Base-by-base conservation (phyloP, 2,888 invertebrate species). In the Galerucella calmariensis region DNA sequence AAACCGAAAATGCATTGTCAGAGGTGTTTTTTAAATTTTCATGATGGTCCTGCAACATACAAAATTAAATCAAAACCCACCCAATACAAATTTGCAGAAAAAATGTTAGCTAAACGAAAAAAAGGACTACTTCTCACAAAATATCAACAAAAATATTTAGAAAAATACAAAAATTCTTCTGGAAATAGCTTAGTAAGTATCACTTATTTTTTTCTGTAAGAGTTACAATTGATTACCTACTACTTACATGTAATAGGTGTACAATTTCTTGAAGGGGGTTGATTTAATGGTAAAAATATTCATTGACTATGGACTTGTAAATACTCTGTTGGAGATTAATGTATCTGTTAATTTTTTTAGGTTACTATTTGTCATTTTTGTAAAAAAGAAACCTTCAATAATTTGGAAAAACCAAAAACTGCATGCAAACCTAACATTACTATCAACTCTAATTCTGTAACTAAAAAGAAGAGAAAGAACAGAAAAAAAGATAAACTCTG, bases 21-120 rank as follows among this genome's bases (percentile, higher is more conserved):
- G n/a, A 74, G 74, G 68, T 79, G 79, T 56, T 66, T 77, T n/a
- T 58, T 78, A 27, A 73, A 72, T 67, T 73, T 75, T 41, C 58
- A 58, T 12, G 77, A 79, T 65, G 79, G 79, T 10, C 78, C 79
- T 66, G 77, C 79, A 11, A 76, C 14, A 46, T 75, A 77, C 44
- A 73, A 70, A 63, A 61, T 79, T 24, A 75, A 74, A 51, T 41
- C 76, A 35, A 68, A 68, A 58, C 53, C 59, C 16, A 79, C 72
- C 48, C 67, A 68, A 35, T 66, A 71, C 24, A 78, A 70, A 67
- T 78, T 79, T 74, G 77, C 74, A 58, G 75, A 68, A 58, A 78
- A 73, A 68, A 48, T 78, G 1, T 24, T 71, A 24, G 16, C 46
- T 10, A 79, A 78, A 69, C 56, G 53, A 48, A 63, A 76, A 14